Conservation (phyloP, 2,113 vertebrate genomes). For the Alethe diademata region DNA sequence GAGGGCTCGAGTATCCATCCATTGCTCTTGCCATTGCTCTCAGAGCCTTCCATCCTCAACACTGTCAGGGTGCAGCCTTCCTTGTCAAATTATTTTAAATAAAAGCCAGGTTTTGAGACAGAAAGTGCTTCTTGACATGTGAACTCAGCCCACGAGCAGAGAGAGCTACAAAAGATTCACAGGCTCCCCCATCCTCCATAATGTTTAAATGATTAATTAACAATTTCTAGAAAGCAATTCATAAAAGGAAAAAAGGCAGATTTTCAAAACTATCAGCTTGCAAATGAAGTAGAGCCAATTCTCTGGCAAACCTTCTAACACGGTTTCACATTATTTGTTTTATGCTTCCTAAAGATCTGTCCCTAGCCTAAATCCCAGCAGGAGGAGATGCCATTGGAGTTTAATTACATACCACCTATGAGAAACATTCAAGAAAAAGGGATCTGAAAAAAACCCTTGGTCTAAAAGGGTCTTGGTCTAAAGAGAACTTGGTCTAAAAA, state of each 20-base stretch:
- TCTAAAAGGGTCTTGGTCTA: too few species aligned
- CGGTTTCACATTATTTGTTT: conserved; percentile 49
- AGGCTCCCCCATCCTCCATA: not conserved
- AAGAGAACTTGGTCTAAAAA: not conserved
- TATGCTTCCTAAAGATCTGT: conserved; percentile 47
- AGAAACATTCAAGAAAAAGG: conserved; percentile 56
- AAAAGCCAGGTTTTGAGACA: not conserved
- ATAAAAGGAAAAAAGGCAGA: conserved; percentile 13
- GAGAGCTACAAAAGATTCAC: not conserved
- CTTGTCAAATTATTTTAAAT: not conserved
- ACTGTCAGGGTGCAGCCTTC: fast-evolving
- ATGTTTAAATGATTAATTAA: conserved; percentile 43
- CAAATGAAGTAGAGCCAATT: conserved; percentile 18
- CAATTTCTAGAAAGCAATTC: conserved; percentile 33
- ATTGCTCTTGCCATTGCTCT: not conserved
- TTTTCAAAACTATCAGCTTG: conserved; percentile 36
- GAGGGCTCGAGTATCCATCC: not conserved
- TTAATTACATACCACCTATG: conserved; percentile 72
- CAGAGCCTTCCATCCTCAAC: not conserved
- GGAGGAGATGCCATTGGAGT: conserved; percentile 52
- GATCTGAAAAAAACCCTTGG: conserved; percentile 19
- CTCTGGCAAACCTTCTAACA: conserved; percentile 48
- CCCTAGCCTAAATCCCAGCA: conserved; percentile 60
- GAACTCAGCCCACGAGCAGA: not conserved
- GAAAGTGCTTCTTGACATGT: not conserved